phyloP scores from a whole-genome alignment of 1,140 invertebrate genomes.

The Lanistes nyassanus region DNA sequence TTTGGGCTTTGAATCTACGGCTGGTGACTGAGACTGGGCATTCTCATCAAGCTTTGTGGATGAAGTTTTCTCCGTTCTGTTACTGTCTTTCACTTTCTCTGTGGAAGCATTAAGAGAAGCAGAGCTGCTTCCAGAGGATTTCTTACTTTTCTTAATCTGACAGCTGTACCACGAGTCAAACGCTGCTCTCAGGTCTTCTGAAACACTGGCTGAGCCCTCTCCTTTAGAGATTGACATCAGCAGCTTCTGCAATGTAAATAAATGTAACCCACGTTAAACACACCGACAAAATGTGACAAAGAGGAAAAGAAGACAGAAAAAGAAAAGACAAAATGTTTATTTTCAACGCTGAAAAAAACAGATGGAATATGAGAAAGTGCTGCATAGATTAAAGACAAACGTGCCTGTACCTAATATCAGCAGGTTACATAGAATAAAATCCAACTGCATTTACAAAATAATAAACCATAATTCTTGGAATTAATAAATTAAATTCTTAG shows the following conservation, averaged over 20 bases:
- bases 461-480: not conserved
- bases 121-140: not conserved
- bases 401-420: too few relatives aligned
- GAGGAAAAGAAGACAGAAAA: too few relatives aligned
- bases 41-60: not conserved
- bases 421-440: too few relatives aligned
- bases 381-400: too few relatives aligned
- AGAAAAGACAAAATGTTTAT: conserved; percentile 3
- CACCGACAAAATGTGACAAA: too few relatives aligned
- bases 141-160: conserved; percentile 50
- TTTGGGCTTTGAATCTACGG: not conserved
- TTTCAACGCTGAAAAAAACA: not conserved
- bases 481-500: not conserved
- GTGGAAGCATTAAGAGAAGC: not conserved
- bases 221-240: conserved; percentile 55
- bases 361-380: not conserved
- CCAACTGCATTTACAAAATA: too few relatives aligned
- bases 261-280: too few relatives aligned
- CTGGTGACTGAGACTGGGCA: not conserved
- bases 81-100: not conserved
- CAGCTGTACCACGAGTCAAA: conserved; percentile 68
- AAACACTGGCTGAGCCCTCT: conserved; percentile 51
- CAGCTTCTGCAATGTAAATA: conserved; percentile 46
- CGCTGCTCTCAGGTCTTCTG: conserved; percentile 60
- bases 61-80: conserved; percentile 4